These are phyloP conservation scores for Pycnonotus jocosus DNA, from an alignment of 2,113 vertebrate species.

Conservation along the genomic window DNA sequence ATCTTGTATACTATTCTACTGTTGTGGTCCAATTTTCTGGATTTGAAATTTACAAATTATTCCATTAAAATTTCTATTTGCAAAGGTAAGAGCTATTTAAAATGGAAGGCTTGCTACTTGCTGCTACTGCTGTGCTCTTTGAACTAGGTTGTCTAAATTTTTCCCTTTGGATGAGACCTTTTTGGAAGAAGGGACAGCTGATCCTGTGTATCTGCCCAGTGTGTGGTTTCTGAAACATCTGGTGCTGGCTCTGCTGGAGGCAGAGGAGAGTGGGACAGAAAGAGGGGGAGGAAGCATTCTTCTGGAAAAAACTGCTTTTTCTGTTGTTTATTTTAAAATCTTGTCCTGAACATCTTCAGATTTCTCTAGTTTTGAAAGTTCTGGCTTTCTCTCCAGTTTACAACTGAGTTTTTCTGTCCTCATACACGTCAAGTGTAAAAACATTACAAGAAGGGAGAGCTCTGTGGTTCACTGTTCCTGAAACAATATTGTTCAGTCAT, in stretches of 20 bases:
- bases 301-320: not conserved
- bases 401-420: not conserved
- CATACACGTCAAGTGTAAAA: not conserved
- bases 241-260: not conserved
- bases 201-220: not conserved
- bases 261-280: not conserved
- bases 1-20: not conserved
- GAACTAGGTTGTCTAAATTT: not conserved
- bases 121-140: not conserved
- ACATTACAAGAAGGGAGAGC: not conserved
- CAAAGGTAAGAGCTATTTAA: not conserved
- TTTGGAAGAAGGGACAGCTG: not conserved
- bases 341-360: not conserved
- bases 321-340: not conserved
- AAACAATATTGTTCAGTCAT: not conserved
- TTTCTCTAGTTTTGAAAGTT: not conserved
- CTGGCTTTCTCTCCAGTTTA: not conserved
- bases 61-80: not conserved
- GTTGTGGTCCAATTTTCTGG: not conserved
- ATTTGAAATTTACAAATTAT: not conserved
- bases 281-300: not conserved
- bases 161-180: constrained; percentile 9
- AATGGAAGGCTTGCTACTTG: not conserved
- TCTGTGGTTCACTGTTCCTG: not conserved
- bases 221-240: constrained; percentile 38